A percentile compares a stretch with the other conserved stretches of the same genome.
These are phyloP conservation scores for Felis catus DNA, from an alignment of 2,113 vertebrate genomes.

Conservation along the genomic window DNA sequence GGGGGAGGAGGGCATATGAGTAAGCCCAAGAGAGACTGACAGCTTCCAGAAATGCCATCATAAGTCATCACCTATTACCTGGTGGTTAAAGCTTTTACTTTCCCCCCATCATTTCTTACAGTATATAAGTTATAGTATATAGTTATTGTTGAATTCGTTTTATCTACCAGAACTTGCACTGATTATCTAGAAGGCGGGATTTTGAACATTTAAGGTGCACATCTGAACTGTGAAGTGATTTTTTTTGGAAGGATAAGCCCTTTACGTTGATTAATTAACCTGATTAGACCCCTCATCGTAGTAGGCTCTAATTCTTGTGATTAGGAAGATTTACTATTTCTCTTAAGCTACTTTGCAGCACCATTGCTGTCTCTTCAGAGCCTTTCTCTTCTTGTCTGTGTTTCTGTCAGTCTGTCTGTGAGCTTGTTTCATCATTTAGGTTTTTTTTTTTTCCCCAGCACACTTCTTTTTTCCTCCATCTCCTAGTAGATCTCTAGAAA, in stretches of 20 bases:
- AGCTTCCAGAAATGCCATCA: not conserved
- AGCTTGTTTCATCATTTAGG: not conserved
- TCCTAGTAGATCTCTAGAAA: not conserved
- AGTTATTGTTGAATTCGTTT: not conserved
- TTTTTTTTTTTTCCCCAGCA: not conserved
- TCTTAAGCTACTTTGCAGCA: not conserved
- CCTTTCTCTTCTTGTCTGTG: not conserved
- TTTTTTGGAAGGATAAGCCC: not conserved
- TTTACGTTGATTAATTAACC: not conserved
- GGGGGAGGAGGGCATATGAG: not conserved
- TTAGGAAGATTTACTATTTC: not conserved
- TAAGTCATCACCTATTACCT: not conserved
- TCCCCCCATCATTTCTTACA: not conserved
- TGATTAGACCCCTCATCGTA: not conserved
- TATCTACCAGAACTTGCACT: not conserved
- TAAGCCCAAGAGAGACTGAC: not conserved
- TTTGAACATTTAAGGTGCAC: slow-evolving; percentile 8
- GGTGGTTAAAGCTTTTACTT: not conserved
- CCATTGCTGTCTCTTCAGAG: not conserved
- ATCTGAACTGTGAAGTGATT: not conserved
- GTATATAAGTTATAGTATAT: not conserved
- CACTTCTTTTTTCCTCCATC: not conserved
- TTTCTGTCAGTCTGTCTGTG: not conserved
- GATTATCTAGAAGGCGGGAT: not conserved
- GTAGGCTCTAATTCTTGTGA: not conserved